A percentile compares a stretch with the other conserved stretches of the same genome.
Evolutionary conservation across 2,113 vertebrate species (phyloP).

Genomic region (Athene cunicularia): DNA sequence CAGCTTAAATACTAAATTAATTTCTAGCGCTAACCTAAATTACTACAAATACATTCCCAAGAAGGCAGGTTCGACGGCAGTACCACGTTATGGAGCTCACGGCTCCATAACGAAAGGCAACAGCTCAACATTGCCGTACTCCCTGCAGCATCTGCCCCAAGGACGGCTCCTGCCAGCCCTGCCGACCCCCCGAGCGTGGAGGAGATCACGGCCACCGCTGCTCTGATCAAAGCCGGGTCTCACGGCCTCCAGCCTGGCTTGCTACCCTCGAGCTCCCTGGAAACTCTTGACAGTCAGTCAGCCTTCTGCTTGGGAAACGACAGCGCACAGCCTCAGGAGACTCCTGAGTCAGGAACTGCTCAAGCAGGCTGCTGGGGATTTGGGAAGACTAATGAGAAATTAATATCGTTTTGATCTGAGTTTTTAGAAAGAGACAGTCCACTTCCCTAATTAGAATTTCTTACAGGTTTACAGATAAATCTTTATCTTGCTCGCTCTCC

Average conservation of each 20-base stretch:
- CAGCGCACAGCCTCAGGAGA: neutral
- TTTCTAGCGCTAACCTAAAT: neutral
- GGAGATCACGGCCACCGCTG: neutral
- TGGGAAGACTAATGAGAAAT: conserved; percentile 47
- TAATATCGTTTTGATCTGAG: conserved; percentile 20
- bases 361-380: neutral
- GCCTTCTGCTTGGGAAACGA: neutral
- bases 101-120: fast-evolving
- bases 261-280: neutral
- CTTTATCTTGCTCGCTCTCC: neutral
- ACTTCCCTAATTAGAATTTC: neutral
- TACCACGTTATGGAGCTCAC: fast-evolving
- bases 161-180: neutral
- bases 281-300: neutral
- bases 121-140: fast-evolving
- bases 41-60: neutral
- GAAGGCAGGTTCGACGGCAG: neutral
- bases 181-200: fast-evolving
- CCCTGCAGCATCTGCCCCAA: neutral
- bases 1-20: neutral
- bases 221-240: neutral
- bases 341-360: neutral
- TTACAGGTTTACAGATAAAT: neutral
- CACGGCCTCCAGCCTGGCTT: neutral
- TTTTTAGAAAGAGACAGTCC: neutral